These are phyloP conservation scores for Styela clava DNA, from an alignment of 23 tunicate genomes.

Conservation along the genomic window DNA sequence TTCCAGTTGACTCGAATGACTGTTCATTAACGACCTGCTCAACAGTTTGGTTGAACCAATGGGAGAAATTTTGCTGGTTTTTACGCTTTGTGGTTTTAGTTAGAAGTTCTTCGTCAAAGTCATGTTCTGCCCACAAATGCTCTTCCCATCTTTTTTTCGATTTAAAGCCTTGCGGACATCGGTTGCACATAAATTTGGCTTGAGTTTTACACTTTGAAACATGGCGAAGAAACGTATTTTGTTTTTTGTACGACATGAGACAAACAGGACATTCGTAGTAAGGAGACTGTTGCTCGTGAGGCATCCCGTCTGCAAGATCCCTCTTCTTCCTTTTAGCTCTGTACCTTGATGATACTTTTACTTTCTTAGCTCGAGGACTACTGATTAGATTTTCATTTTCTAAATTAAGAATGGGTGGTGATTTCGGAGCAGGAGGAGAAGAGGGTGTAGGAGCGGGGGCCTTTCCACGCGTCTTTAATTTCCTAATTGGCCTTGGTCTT, in stretches of 20 bases:
- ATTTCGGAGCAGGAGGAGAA: background rate
- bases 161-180: background rate
- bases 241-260: background rate
- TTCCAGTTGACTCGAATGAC: background rate
- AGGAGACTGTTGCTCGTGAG: background rate
- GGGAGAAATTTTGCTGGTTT: background rate
- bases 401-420: no score
- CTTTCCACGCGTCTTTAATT: background rate
- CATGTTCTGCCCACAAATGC: conserved; percentile 1
- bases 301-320: background rate
- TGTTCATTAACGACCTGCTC: background rate
- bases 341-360: background rate
- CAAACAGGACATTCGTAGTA: background rate
- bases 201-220: background rate
- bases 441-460: background rate
- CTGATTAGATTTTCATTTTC: no score
- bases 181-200: background rate
- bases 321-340: background rate
- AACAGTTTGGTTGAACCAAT: background rate
- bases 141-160: background rate
- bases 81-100: background rate
- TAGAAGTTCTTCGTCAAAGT: background rate
- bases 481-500: background rate
- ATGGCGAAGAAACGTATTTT: background rate
- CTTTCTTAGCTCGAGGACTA: background rate